Percentiles rank a stretch among this genome's conserved stretches.
These are phyloP conservation scores for Drosophila albomicans DNA, from an alignment of 1,140 invertebrate species.

Conservation along the genomic window DNA sequence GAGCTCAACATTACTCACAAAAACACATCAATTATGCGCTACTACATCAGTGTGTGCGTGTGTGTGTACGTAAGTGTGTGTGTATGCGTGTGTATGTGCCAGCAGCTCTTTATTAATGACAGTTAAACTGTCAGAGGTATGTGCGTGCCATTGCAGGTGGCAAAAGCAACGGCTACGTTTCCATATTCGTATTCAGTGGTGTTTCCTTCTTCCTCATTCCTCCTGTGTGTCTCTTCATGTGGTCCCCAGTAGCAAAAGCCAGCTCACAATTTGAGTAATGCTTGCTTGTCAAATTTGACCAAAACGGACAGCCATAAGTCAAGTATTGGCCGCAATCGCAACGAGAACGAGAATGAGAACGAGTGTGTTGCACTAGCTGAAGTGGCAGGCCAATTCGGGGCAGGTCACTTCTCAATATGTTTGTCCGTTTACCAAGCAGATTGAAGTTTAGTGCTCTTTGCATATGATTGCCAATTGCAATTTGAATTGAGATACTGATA, in stretches of 20 bases:
- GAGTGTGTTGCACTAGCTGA: not conserved
- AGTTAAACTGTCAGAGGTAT: constrained; percentile 81
- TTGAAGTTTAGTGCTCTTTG: not conserved
- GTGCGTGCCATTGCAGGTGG: constrained; percentile 74
- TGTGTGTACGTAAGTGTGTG: constrained; percentile 30
- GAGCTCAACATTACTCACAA: constrained; percentile 76
- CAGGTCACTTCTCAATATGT: constrained; percentile 6
- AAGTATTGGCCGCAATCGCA: constrained; percentile 58
- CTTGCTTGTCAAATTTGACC: constrained; percentile 72
- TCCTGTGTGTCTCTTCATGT: constrained; percentile 10
- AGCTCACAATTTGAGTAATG: constrained; percentile 70
- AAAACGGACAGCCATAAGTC: constrained; percentile 71
- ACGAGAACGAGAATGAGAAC: not conserved
- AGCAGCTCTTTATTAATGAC: constrained; percentile 77
- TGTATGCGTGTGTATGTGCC: constrained; percentile 24
- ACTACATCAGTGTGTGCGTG: constrained; percentile 43
- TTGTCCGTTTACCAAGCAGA: not conserved
- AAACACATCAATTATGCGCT: constrained; percentile 78
- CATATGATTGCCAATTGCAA: constrained; percentile 5
- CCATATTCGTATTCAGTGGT: constrained; percentile 10
- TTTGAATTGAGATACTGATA: not conserved
- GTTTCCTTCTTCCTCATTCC: not conserved
- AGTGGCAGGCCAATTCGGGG: not conserved
- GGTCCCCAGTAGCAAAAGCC: constrained; percentile 37
- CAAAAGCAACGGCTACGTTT: constrained; percentile 43